Evolutionary conservation across 2,888 invertebrate genomes (phyloP).

Genomic region (Erebia palarica): DNA sequence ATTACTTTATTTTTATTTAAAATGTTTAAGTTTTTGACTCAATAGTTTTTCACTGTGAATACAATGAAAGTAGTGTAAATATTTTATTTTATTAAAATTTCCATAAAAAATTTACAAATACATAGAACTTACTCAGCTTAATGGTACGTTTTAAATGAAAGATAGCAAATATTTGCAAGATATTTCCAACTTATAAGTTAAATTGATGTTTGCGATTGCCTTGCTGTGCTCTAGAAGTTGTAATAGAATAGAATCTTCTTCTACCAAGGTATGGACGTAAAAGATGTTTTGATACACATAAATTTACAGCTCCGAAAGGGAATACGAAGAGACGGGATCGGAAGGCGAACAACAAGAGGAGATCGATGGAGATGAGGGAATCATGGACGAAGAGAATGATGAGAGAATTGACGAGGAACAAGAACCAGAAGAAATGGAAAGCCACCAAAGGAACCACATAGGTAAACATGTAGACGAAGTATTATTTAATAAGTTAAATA

Average conservation of each 20-base stretch:
- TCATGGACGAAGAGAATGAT: constrained; percentile 54
- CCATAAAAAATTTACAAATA: too few relatives aligned
- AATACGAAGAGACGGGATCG: constrained; percentile 86
- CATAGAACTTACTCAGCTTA: too few relatives aligned
- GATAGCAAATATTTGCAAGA: too few relatives aligned
- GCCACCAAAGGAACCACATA: constrained; percentile 73
- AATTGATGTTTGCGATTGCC: too few relatives aligned
- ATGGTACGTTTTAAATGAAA: too few relatives aligned
- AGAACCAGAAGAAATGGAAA: constrained; percentile 66
- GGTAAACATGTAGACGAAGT: constrained; percentile 51
- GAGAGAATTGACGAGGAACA: constrained; percentile 71
- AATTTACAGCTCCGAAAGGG: constrained; percentile 84
- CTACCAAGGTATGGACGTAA: neutral
- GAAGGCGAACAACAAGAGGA: constrained; percentile 88
- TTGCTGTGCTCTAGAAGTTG: too few relatives aligned
- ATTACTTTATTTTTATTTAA: neutral
- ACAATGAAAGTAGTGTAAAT: too few relatives aligned
- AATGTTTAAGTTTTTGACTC: neutral
- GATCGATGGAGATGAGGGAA: constrained; percentile 70
- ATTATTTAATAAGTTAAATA: neutral
- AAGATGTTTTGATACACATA: constrained; percentile 13
- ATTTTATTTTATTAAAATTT: too few relatives aligned
- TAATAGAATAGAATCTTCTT: too few relatives aligned
- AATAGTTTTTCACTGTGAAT: too few relatives aligned
- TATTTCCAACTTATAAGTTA: too few relatives aligned